A percentile compares a stretch with the other conserved stretches of the same genome.
phyloP scores from a whole-genome alignment of 2,888 invertebrate genomes.

The Coelinius sp. region DNA sequence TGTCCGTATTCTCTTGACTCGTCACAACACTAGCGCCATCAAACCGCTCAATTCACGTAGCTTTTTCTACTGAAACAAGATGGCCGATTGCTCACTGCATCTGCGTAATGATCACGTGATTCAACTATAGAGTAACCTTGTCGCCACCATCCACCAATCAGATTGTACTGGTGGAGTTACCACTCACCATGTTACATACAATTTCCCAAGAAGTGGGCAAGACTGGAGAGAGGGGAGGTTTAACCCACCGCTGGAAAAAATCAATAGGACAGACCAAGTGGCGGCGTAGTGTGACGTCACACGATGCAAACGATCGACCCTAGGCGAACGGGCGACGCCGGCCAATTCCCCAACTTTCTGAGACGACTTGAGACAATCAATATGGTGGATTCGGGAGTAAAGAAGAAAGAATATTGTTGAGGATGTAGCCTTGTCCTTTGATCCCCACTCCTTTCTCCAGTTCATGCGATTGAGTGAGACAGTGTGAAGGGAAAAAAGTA shows the following conservation, averaged over 20 bases:
- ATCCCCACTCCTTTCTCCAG: neutral
- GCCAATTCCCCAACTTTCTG: constrained; percentile 58
- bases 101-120: constrained; percentile 33
- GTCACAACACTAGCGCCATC: constrained; percentile 24
- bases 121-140: neutral
- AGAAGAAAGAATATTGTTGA: neutral
- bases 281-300: constrained; percentile 41
- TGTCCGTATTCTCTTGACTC: neutral
- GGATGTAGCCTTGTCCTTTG: constrained; percentile 11
- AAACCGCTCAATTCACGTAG: neutral
- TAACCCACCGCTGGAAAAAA: constrained; percentile 17
- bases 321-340: constrained; percentile 66
- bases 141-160: constrained; percentile 31
- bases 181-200: neutral
- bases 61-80: neutral
- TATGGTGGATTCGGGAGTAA: constrained; percentile 51
- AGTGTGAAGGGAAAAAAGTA: neutral
- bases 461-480: neutral
- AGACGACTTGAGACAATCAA: constrained; percentile 57
- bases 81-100: neutral
- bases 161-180: constrained; percentile 11
- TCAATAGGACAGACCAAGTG: constrained; percentile 33
- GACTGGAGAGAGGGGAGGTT: neutral
- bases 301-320: constrained; percentile 60
- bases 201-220: neutral